Conservation (phyloP, 2,888 invertebrate species). For the Dicyrtomina minuta region DNA sequence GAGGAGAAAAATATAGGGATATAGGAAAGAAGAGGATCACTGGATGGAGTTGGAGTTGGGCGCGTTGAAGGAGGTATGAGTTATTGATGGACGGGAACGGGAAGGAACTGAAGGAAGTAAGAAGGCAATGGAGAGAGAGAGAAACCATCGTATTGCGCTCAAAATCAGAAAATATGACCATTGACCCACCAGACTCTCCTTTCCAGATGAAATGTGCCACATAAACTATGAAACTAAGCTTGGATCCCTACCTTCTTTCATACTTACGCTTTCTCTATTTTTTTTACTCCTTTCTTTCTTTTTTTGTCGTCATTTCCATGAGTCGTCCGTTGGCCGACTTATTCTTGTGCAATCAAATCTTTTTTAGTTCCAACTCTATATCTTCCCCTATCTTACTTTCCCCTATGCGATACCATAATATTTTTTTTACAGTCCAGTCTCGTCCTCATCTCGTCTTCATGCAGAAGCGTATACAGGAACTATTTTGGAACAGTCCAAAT, state of each 20-base stretch:
- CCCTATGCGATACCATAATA: no score
- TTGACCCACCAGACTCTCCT: constrained; percentile 36
- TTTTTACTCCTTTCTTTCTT: neutral
- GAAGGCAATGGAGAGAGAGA: constrained; percentile 26
- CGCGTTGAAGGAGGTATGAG: no score
- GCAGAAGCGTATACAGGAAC: no score
- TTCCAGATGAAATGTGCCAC: constrained; percentile 41
- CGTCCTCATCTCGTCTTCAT: no score
- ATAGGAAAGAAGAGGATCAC: neutral
- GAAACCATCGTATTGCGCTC: constrained; percentile 34
- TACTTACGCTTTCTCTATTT: neutral
- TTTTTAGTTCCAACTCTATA: no score
- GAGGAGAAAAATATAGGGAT: no score
- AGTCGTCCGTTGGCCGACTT: no score
- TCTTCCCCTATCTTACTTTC: no score
- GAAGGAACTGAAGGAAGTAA: constrained; percentile 30
- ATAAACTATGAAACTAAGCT: constrained; percentile 35
- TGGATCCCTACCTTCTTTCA: neutral
- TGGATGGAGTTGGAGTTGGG: neutral
- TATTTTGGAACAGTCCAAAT: no score
- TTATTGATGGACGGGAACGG: constrained; percentile 14
- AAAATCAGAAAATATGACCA: constrained; percentile 45
- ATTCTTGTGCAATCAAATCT: neutral
- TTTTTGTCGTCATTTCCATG: neutral
- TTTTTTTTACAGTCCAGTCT: no score